Conservation (phyloP, 2,113 vertebrate genomes). For the Leucoraja erinaceus region DNA sequence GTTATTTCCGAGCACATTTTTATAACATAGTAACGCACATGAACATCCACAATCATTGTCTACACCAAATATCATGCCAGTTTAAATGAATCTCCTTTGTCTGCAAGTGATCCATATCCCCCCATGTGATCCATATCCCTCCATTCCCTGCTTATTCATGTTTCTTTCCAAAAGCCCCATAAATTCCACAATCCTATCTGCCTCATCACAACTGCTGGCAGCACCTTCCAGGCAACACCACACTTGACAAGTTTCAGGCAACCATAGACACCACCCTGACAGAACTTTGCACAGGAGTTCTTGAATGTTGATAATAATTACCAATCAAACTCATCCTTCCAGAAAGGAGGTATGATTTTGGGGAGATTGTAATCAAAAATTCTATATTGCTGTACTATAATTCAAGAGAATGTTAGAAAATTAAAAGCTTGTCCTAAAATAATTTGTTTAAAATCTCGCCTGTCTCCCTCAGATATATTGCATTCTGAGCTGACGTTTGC, state of each 20-base stretch:
- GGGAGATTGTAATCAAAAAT: background rate
- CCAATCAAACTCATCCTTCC: background rate
- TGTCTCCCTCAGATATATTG: background rate
- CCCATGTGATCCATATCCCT: too few species aligned
- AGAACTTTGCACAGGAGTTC: background rate
- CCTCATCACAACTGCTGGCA: too few species aligned
- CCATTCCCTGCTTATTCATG: too few species aligned
- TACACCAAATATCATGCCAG: too few species aligned
- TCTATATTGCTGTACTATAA: background rate
- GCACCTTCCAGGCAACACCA: too few species aligned
- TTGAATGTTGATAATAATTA: background rate
- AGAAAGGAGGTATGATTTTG: too few species aligned
- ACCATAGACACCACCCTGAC: background rate
- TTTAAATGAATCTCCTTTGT: too few species aligned
- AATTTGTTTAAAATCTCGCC: background rate
- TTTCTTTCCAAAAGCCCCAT: too few species aligned
- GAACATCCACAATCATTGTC: too few species aligned
- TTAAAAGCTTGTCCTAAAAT: background rate
- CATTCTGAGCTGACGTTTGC: background rate
- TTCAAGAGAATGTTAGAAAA: background rate
- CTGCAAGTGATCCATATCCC: too few species aligned
- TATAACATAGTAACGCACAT: background rate
- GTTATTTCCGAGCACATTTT: background rate
- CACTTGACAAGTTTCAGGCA: too few species aligned
- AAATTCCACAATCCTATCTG: too few species aligned